These are phyloP conservation scores for Temnothorax ravouxi DNA, from an alignment of 2,888 invertebrate species.

Conservation along the genomic window DNA sequence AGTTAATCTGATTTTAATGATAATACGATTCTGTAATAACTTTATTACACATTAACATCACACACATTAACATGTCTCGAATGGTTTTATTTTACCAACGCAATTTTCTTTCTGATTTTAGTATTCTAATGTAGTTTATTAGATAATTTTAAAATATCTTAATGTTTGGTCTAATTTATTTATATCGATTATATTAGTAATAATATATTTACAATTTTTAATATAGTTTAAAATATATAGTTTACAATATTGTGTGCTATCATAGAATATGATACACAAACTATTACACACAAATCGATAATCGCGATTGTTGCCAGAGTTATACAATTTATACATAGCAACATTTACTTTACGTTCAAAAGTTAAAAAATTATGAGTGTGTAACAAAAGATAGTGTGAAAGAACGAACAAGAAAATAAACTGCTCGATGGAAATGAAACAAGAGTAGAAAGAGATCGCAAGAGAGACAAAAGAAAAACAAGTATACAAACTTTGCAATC, in stretches of 20 bases:
- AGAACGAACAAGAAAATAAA: background rate
- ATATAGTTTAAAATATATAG: background rate
- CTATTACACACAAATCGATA: background rate
- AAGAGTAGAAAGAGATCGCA: conserved; percentile 29
- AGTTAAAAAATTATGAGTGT: conserved; percentile 6
- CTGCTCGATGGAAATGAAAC: conserved; percentile 5
- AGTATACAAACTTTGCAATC: background rate
- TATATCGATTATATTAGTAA: conserved; percentile 5
- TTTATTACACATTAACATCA: background rate
- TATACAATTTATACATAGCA: background rate
- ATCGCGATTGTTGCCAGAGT: background rate
- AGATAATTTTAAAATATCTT: background rate
- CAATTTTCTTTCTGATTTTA: background rate
- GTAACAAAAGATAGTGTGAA: background rate
- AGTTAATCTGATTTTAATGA: conserved; percentile 44
- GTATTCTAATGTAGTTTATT: background rate
- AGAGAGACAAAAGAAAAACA: conserved; percentile 14
- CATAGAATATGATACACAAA: background rate
- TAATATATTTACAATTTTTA: background rate
- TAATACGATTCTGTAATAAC: conserved; percentile 24
- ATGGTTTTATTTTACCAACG: conserved; percentile 9
- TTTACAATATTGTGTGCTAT: background rate
- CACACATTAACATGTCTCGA: conserved; percentile 10
- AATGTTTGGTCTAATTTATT: background rate
- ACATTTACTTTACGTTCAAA: background rate